Base-by-base conservation (phyloP, 2,888 invertebrate genomes). In the Uropetala carovei region DNA sequence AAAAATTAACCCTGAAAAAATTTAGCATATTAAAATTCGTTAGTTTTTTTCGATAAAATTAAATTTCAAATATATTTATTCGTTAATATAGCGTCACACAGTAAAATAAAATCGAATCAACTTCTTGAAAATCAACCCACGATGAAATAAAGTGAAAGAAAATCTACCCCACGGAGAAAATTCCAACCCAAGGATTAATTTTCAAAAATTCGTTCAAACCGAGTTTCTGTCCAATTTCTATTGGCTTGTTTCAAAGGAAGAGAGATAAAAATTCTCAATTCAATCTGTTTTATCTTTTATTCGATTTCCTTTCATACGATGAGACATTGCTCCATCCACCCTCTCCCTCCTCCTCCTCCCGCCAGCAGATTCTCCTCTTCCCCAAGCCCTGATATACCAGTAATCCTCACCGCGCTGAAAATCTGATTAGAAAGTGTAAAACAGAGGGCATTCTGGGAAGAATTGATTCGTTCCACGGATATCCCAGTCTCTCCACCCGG, bases 401-500 rank as follows among this genome's bases (percentile, higher is more conserved):
- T 89, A 89, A 89, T 89, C 89, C 89, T 89, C 89, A 68, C 89
- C 89, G 89, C 56, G 89, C 89, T 68, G 89, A 89, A 89, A 89
- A 89, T 89, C 89, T 89, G 89, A 89, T 89, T 89, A 89, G 89
- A 89, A 89, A 89, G 89, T 89, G 89, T 89, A 89, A 89, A 89
- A 89, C 89, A 89, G 89, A 89, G 89, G 89, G 89, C 89, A 89
- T 89, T 89, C 89, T 89, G 89, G 89, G 43, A 89, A 60, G 89
- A 89, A 89, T 89, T 89, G 89, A 89, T 89, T 89, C 89, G 89
- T 60, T 89, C 68, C 89, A n/a, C 82, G 43, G 13, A 9, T 16
- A 43, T 43, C 5, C 43, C 86, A 22, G 58, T 22, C 56, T 60
- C 59, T 22, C 18, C 30, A 10, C 59, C 81, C 86, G 16, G 3